Evolutionary conservation across 2,888 invertebrate genomes (phyloP).

Genomic region (Cephus spinipes): DNA sequence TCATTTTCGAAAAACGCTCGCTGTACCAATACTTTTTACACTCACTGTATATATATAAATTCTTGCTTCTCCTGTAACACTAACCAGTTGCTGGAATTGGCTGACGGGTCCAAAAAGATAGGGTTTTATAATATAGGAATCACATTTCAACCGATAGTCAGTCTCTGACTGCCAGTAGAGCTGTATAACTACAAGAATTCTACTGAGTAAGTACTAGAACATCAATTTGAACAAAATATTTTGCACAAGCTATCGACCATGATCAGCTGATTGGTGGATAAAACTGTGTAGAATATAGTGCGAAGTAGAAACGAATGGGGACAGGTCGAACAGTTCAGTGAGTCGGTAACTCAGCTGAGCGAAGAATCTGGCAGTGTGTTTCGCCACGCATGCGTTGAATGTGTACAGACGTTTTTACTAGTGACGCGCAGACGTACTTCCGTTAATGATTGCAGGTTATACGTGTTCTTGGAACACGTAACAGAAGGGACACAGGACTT

Average conservation of each 20-base stretch:
- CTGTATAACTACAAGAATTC: not conserved
- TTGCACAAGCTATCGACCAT: not conserved
- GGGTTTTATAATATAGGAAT: not conserved
- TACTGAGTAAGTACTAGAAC: not conserved
- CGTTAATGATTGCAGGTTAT: not conserved
- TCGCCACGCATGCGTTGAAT: not conserved
- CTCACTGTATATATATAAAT: too few relatives aligned
- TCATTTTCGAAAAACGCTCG: too few relatives aligned
- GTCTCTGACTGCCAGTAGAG: not conserved
- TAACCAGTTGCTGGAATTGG: not conserved
- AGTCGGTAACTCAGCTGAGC: not conserved
- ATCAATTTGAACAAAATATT: not conserved
- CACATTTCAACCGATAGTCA: not conserved
- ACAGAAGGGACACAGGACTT: not conserved
- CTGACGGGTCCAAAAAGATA: too few relatives aligned
- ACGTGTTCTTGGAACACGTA: not conserved
- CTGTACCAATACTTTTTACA: too few relatives aligned
- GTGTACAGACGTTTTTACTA: not conserved
- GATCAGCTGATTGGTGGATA: not conserved
- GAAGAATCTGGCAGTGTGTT: not conserved
- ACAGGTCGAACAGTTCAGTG: not conserved
- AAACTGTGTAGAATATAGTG: not conserved
- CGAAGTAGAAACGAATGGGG: not conserved
- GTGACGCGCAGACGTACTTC: not conserved
- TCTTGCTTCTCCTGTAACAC: too few relatives aligned